Base-by-base conservation (phyloP, 2,113 vertebrate species). In the Tautogolabrus adspersus region DNA sequence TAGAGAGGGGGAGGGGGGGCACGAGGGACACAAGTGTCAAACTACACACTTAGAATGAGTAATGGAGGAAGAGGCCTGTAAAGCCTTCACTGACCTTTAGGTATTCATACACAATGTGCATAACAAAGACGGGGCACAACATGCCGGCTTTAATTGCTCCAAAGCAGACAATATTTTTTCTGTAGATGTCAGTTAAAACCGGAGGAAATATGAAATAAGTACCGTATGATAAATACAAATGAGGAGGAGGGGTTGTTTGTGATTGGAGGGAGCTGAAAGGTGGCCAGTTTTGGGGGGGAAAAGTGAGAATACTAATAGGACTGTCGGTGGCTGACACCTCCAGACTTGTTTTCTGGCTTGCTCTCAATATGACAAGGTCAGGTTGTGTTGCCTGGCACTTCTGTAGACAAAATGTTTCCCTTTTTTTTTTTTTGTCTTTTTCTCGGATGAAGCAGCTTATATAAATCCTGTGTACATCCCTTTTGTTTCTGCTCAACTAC, bases 11-110 rank as follows among this genome's bases (percentile, higher is more conserved):
- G 30, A 6, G 30, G 30, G 81, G 62, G 57, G 15, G 56, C 21
- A 73, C 13, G 11, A 34, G 78, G 83, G 81, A 91, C 84, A 78
- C 65, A 34, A 47, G 75, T 90, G 88, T 92, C 93, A 93, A 90
- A 87, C 84, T 75, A 52, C 83, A 83, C 78, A 88, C 85, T 92
- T 92, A 88, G 82, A 90, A 92, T 92, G 91, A 94, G 80, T 90
- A 93, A 93, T 92, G 81, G 83, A 86, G 63, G 70, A 89, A 66
- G 73, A 72, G 75, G 82, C 71, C 77, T 80, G 70, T 90, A 92
- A 94, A 75, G 76, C 86, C 68, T 89, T 49, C 62, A 3, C 73
- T 93, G 91, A 93, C 93, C 91, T 94, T 94, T 94, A 70, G 72
- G 76, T 81, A 68, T 77, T 75, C 73, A 79, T 86, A 81, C 73